Evolutionary conservation across 2,113 vertebrate genomes (phyloP).

Genomic region (Saguinus imperator): DNA sequence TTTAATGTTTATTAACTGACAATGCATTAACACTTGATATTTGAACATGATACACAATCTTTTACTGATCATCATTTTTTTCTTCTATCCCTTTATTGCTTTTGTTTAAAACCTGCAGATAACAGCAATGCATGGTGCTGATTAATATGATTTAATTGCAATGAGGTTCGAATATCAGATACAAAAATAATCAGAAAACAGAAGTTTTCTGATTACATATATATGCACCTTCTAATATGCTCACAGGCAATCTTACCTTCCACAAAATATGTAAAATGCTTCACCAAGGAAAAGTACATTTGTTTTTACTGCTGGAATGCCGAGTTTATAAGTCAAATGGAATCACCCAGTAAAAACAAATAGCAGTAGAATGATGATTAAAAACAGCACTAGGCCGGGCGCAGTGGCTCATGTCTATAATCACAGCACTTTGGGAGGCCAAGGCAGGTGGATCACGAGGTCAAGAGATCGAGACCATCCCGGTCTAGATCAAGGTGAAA

Average conservation of each 20-base stretch:
- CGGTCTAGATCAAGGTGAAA: too few species aligned
- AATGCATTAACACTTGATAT: not conserved
- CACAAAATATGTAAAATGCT: not conserved
- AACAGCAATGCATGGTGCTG: not conserved
- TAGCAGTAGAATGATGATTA: not conserved
- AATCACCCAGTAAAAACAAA: slow-evolving; percentile 22
- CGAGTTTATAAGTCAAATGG: not conserved
- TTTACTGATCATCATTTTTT: not conserved
- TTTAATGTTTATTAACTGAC: not conserved
- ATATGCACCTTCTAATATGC: slow-evolving; percentile 25
- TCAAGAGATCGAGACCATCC: too few species aligned
- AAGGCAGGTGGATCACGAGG: too few species aligned
- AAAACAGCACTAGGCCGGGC: not conserved
- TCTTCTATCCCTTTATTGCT: not conserved
- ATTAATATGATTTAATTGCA: slow-evolving; percentile 32
- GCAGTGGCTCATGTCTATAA: too few species aligned
- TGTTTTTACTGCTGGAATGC: not conserved
- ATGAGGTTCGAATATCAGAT: not conserved
- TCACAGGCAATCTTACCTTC: not conserved
- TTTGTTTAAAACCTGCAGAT: not conserved
- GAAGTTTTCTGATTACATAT: not conserved
- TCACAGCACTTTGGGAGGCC: too few species aligned
- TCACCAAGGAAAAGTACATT: not conserved
- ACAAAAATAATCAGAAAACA: not conserved
- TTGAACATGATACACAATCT: not conserved